These are phyloP conservation scores for Hirtodrosophila histrioides DNA, from an alignment of 2,888 invertebrate species.

Conservation along the genomic window DNA sequence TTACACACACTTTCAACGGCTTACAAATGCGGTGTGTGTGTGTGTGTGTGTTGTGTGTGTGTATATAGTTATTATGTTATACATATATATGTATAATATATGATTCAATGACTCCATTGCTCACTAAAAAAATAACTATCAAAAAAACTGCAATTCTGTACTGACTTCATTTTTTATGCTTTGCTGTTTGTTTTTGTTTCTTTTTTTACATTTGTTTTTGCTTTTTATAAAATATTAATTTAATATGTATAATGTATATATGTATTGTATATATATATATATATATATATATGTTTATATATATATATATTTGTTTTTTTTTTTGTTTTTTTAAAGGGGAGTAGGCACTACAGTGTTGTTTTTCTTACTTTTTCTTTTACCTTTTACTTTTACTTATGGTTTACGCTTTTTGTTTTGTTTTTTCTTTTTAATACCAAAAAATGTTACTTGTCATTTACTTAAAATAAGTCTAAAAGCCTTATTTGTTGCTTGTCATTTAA, in stretches of 20 bases:
- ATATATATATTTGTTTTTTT: constrained; percentile 43
- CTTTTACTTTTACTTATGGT: constrained; percentile 38
- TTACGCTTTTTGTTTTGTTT: constrained; percentile 49
- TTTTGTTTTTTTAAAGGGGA: constrained; percentile 79
- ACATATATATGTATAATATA: constrained; percentile 49
- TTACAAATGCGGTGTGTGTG: constrained; percentile 32
- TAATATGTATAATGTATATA: constrained; percentile 74
- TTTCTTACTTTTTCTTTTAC: constrained; percentile 38
- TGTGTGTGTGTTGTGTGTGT: constrained; percentile 43
- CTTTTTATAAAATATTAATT: constrained; percentile 76
- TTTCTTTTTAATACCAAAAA: constrained; percentile 60
- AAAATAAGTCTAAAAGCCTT: constrained; percentile 66
- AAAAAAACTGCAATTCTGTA: constrained; percentile 72
- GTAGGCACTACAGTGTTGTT: constrained; percentile 83
- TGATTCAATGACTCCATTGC: constrained; percentile 71
- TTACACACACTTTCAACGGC: constrained; percentile 16
- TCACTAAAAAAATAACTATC: constrained; percentile 77
- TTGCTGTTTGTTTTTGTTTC: constrained; percentile 17
- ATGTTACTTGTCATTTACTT: constrained; percentile 43
- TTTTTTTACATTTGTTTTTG: constrained; percentile 43
- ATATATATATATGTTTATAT: constrained; percentile 32
- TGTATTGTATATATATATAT: constrained; percentile 67
- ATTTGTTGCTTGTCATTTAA: constrained; percentile 51
- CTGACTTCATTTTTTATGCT: constrained; percentile 49
- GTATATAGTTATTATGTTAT: constrained; percentile 42